Evolutionary conservation across 2,797 vertebrate genomes (phyloP), one percentile per base, ranked within the genome.

Genomic region (Bradypodion pumilum): DNA sequence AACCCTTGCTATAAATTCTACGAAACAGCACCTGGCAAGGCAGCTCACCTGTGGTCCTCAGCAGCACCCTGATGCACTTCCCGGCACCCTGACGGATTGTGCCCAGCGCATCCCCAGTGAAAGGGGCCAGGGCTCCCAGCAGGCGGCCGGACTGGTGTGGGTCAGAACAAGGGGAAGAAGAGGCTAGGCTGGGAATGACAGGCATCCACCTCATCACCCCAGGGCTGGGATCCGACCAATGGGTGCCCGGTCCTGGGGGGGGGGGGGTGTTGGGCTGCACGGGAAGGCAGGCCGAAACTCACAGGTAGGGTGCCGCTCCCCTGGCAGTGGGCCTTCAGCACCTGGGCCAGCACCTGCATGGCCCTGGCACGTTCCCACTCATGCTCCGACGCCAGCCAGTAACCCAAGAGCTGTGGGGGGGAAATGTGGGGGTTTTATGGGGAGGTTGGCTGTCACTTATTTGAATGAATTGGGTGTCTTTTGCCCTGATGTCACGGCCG

Each of bases 41-140:
- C 37, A 25, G 23, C 76, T 60, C 76, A 86, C 85, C 85, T 62
- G 83, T 76, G 49, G 74, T 25, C 40, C 65, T 74, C 27, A 86
- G 69, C 62, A 86, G 70, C 62, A 49, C 19, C 52, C 37, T 5
- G 29, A 86, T 69, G 70, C 81, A 78, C 29, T 69, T 77, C 0
- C 16, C 49, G 10, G 70, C 85, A 0, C 62, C 72, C 32, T 69
- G 70, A 19, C 81, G 85, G 62, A 62, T 49, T 37, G 49, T n/a
- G n/a, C 40, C 70, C 25, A 60, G 49, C 12, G 40, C 23, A 21
- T 86, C 81, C 1, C 35, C 40, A 1, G 76, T 80, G 76, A 66
- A 52, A 13, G 81, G 85, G 5, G 49, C 85, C 75, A 86, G 72
- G 3, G 1, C 29, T 1, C 49, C 85, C 4, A 40, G 27, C 32